phyloP scores from a whole-genome alignment of 2,888 invertebrate species.

The Amphipyra tragopoginis region DNA sequence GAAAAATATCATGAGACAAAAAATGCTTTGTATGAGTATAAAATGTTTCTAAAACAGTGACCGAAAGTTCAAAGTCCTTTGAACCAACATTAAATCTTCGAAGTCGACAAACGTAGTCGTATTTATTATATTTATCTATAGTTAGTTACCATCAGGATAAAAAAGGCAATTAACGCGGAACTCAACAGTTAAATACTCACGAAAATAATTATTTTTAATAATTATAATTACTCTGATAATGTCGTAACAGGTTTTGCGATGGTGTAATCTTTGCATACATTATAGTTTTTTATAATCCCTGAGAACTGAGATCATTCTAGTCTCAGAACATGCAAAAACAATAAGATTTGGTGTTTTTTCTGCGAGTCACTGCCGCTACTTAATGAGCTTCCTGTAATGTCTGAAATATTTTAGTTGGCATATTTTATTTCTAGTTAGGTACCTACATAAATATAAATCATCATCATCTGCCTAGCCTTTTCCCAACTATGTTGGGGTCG shows the following conservation, averaged over 20 bases:
- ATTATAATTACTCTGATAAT: slow-evolving; percentile 41
- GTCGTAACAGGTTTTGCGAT: slow-evolving; percentile 37
- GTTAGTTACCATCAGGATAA: slow-evolving; percentile 12
- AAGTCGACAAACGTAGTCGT: neutral
- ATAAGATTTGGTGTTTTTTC: slow-evolving; percentile 19
- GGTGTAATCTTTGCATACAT: slow-evolving; percentile 42
- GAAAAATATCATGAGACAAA: slow-evolving; percentile 15
- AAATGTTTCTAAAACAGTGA: neutral
- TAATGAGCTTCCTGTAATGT: slow-evolving; percentile 21
- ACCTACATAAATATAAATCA: neutral
- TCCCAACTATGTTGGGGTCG: too few relatives aligned
- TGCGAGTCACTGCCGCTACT: slow-evolving; percentile 1
- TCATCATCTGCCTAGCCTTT: too few relatives aligned
- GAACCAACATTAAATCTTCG: slow-evolving; percentile 4
- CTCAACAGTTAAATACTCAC: slow-evolving; percentile 26
- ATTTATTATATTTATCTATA: neutral
- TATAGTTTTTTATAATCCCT: slow-evolving; percentile 18
- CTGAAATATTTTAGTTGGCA: slow-evolving; percentile 14
- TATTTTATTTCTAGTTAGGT: neutral
- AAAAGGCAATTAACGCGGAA: slow-evolving; percentile 46
- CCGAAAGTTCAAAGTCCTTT: slow-evolving; percentile 25
- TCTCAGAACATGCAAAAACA: slow-evolving; percentile 30
- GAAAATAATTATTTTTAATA: slow-evolving; percentile 31
- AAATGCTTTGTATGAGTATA: slow-evolving; percentile 5
- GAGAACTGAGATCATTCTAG: slow-evolving; percentile 46